These are phyloP conservation scores for Ormyrus rosae DNA, from an alignment of 2,888 invertebrate species.

Conservation along the genomic window DNA sequence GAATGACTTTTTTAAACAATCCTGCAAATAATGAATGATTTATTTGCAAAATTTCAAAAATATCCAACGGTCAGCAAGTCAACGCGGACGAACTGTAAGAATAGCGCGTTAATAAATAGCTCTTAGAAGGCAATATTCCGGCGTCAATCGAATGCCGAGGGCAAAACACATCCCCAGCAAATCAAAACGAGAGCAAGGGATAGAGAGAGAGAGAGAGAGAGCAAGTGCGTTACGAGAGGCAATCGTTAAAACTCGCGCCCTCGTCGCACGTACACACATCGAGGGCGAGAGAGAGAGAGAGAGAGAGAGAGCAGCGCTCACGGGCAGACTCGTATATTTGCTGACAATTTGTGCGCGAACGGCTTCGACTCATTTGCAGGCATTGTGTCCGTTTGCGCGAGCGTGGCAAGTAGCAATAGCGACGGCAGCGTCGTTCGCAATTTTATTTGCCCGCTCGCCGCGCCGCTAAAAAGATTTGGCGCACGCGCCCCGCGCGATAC, in stretches of 20 bases:
- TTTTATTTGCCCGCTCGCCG: slow-evolving; percentile 40
- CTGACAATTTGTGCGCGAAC: slow-evolving; percentile 45
- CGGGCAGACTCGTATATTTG: slow-evolving; percentile 36
- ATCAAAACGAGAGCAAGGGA: neutral
- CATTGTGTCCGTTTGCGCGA: slow-evolving; percentile 47
- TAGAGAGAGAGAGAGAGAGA: too few species aligned
- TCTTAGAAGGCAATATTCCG: slow-evolving; percentile 34
- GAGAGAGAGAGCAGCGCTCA: too few species aligned
- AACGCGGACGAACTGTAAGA: too few species aligned
- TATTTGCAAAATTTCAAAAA: too few species aligned
- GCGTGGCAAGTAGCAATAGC: slow-evolving; percentile 22
- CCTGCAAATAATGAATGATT: too few species aligned
- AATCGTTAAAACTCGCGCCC: slow-evolving; percentile 40
- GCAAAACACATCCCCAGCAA: neutral
- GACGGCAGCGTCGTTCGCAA: slow-evolving; percentile 1
- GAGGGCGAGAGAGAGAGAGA: neutral
- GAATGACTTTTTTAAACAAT: too few species aligned
- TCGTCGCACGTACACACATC: neutral
- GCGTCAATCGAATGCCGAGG: slow-evolving; percentile 9
- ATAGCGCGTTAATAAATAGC: slow-evolving; percentile 18
- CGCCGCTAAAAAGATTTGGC: slow-evolving; percentile 43
- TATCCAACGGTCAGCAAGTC: too few species aligned
- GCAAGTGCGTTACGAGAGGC: slow-evolving; percentile 19
- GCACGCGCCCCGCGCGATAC: slow-evolving; percentile 12
- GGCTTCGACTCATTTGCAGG: slow-evolving; percentile 53